Conservation (phyloP, 2,113 vertebrate species). For the Bufo gargarizans region DNA sequence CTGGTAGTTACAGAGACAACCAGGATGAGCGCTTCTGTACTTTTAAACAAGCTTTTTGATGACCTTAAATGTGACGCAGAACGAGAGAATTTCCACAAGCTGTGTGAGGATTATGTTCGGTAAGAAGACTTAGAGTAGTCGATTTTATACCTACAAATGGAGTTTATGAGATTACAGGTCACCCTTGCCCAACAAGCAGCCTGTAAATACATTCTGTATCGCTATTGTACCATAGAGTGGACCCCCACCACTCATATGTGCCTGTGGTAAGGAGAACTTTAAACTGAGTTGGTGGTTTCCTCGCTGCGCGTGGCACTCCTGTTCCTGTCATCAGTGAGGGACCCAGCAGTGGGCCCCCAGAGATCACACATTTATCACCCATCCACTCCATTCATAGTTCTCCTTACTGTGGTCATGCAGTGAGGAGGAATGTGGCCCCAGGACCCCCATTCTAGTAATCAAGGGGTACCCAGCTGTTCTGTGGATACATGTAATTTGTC, state of each 20-base stretch:
- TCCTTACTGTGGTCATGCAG: too few relatives aligned
- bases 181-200: not conserved
- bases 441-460: too few relatives aligned
- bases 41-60: conserved; percentile 90
- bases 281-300: too few relatives aligned
- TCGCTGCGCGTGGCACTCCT: too few relatives aligned
- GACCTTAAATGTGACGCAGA: conserved; percentile 91
- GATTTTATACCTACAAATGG: not conserved
- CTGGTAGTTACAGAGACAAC: conserved; percentile 84
- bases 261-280: too few relatives aligned
- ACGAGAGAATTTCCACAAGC: conserved; percentile 88
- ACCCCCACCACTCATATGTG: not conserved
- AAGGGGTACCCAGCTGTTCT: too few relatives aligned
- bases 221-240: not conserved
- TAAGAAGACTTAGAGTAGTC: conserved; percentile 63
- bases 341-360: too few relatives aligned
- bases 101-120: conserved; percentile 91
- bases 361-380: too few relatives aligned
- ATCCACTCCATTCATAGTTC: too few relatives aligned
- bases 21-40: conserved; percentile 89
- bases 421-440: too few relatives aligned
- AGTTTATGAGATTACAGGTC: not conserved
- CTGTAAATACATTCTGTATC: not conserved
- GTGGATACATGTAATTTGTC: too few relatives aligned
- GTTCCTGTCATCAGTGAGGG: too few relatives aligned